Percentiles rank a stretch among this genome's conserved stretches.
These are phyloP conservation scores for Brachystomella parvula DNA, from an alignment of 1,140 invertebrate species.

Conservation along the genomic window DNA sequence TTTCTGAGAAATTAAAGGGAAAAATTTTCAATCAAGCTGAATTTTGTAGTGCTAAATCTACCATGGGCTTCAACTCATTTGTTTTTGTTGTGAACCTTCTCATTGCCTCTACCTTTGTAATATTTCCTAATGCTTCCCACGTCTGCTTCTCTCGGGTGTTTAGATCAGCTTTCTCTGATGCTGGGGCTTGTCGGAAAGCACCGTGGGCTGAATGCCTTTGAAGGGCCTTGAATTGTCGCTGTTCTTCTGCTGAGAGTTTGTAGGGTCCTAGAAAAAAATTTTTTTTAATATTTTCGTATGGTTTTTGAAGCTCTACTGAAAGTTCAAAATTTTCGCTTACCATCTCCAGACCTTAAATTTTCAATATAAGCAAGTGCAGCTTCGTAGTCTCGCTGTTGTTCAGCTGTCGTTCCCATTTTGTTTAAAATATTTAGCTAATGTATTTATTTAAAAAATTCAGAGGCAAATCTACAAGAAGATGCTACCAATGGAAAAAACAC, in stretches of 20 bases:
- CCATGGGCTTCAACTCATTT: constrained; percentile 10
- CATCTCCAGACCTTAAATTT: constrained; percentile 16
- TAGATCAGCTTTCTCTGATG: neutral
- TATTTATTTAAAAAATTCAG: no score
- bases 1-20: no score
- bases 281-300: neutral
- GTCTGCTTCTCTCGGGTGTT: constrained; percentile 20
- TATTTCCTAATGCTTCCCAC: constrained; percentile 23
- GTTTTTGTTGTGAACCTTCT: constrained; percentile 10
- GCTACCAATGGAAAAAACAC: no score
- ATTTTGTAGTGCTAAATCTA: constrained; percentile 4
- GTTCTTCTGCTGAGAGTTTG: constrained; percentile 12
- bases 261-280: constrained; percentile 15
- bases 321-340: constrained; percentile 5
- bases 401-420: constrained; percentile 22
- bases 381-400: constrained; percentile 17
- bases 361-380: constrained; percentile 16
- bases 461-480: no score
- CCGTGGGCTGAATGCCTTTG: constrained; percentile 19
- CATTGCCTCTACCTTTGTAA: constrained; percentile 23
- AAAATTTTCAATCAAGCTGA: no score
- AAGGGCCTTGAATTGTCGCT: constrained; percentile 10
- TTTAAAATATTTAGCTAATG: no score
- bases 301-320: neutral
- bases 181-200: constrained; percentile 17